Percentiles rank a stretch among this genome's conserved stretches.
Evolutionary conservation across 2,113 vertebrate species (phyloP).

Genomic region (Morone chrysops): DNA sequence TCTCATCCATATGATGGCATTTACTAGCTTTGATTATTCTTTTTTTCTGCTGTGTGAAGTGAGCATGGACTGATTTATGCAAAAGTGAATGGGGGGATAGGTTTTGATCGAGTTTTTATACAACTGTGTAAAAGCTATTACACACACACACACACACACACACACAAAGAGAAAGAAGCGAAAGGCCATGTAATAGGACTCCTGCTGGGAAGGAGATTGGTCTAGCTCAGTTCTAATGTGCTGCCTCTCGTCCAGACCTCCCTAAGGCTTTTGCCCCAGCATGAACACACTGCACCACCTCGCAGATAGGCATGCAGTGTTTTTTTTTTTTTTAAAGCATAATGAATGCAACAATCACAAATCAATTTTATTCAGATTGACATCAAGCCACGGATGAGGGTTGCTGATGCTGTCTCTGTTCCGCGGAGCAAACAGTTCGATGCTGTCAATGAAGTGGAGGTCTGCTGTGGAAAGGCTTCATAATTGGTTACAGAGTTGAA

Average conservation of each 20-base stretch:
- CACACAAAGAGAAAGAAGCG: conserved; percentile 20
- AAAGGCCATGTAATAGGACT: conserved; percentile 53
- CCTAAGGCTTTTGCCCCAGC: conserved; percentile 34
- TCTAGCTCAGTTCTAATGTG: conserved; percentile 33
- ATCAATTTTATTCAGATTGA: conserved; percentile 53
- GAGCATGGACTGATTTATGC: conserved; percentile 45
- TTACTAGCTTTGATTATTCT: conserved; percentile 6
- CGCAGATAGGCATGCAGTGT: not conserved
- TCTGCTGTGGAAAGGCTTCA: conserved; percentile 36
- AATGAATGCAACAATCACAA: conserved; percentile 54
- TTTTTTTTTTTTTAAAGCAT: not conserved
- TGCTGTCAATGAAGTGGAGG: conserved; percentile 21
- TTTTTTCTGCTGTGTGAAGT: not conserved
- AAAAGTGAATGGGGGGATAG: conserved; percentile 10
- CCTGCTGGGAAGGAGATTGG: conserved; percentile 63
- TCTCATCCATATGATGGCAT: conserved; percentile 32
- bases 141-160: conserved; percentile 3
- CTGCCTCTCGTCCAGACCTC: conserved; percentile 40
- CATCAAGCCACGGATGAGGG: conserved; percentile 20
- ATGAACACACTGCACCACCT: conserved; percentile 19
- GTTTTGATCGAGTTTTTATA: conserved; percentile 56
- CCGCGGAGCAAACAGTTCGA: conserved; percentile 22
- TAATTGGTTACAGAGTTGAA: conserved; percentile 42
- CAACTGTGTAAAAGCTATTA: conserved; percentile 35
- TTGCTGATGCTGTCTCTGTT: conserved; percentile 17